A percentile compares a stretch with the other conserved stretches of the same genome.
phyloP scores from a whole-genome alignment of 2,113 vertebrate genomes.

The Myotis lucifugus region DNA sequence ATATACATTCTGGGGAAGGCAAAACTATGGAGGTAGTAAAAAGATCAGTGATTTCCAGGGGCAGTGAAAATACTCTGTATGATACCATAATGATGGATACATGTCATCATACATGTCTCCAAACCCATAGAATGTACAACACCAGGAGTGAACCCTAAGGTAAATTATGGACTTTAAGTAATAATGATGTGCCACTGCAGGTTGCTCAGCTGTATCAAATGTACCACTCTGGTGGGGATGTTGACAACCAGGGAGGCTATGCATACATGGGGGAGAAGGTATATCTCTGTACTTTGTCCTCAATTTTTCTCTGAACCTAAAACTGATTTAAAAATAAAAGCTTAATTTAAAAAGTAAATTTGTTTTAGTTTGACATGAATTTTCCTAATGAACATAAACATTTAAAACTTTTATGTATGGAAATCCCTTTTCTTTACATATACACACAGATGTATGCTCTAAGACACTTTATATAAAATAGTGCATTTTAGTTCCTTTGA shows the following conservation, averaged over 20 bases:
- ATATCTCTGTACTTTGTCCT: neutral
- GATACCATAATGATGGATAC: neutral
- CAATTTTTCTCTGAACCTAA: neutral
- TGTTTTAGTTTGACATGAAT: neutral
- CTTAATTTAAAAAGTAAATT: neutral
- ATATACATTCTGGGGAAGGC: neutral
- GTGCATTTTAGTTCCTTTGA: constrained; percentile 15
- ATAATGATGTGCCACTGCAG: neutral
- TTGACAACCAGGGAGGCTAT: neutral
- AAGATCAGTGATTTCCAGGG: neutral
- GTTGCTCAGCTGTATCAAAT: neutral
- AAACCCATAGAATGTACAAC: neutral
- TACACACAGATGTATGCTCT: neutral
- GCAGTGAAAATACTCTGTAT: neutral
- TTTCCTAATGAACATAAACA: constrained; percentile 17
- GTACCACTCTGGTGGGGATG: neutral
- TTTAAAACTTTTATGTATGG: neutral
- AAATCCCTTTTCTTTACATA: neutral
- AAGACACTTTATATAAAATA: neutral
- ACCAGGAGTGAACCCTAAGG: neutral
- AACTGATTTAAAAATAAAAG: neutral
- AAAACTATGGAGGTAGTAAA: neutral
- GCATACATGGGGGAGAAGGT: neutral
- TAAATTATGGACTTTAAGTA: neutral
- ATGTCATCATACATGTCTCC: neutral